A percentile compares a stretch with the other conserved stretches of the same genome.
phyloP scores from a whole-genome alignment of 2,797 vertebrate species.

The Coluber constrictor region DNA sequence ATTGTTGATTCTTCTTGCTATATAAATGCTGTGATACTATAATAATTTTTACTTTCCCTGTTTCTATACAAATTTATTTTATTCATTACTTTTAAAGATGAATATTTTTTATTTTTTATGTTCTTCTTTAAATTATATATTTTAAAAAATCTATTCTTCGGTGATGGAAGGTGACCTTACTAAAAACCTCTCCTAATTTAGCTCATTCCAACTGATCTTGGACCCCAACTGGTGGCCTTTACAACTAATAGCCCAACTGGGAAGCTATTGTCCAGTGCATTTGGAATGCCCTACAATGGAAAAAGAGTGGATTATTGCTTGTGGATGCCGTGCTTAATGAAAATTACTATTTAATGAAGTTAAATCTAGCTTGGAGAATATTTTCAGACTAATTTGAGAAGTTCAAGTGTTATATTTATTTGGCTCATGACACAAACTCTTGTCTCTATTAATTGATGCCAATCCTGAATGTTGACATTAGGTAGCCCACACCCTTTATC shows the following conservation, averaged over 20 bases:
- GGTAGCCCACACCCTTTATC: constrained; percentile 15
- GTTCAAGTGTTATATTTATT: constrained; percentile 34
- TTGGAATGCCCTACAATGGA: background rate
- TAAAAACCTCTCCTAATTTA: background rate
- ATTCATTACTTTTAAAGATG: background rate
- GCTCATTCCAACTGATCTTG: background rate
- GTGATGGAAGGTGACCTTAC: background rate
- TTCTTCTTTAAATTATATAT: background rate
- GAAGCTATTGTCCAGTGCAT: background rate
- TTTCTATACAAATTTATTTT: background rate
- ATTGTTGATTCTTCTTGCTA: background rate
- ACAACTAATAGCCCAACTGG: background rate
- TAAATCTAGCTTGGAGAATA: constrained; percentile 4
- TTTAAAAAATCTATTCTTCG: background rate
- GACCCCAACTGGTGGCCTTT: background rate
- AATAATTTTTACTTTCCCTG: background rate
- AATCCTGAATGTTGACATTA: constrained; percentile 48
- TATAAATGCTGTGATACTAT: background rate
- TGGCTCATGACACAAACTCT: constrained; percentile 20
- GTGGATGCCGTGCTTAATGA: background rate
- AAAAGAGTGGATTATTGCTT: background rate
- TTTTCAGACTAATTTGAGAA: constrained; percentile 41
- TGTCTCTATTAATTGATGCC: constrained; percentile 37
- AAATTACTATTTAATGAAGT: background rate
- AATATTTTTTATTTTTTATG: background rate